These are phyloP conservation scores for Deilephila elpenor DNA, from an alignment of 2,888 invertebrate species.

Conservation along the genomic window DNA sequence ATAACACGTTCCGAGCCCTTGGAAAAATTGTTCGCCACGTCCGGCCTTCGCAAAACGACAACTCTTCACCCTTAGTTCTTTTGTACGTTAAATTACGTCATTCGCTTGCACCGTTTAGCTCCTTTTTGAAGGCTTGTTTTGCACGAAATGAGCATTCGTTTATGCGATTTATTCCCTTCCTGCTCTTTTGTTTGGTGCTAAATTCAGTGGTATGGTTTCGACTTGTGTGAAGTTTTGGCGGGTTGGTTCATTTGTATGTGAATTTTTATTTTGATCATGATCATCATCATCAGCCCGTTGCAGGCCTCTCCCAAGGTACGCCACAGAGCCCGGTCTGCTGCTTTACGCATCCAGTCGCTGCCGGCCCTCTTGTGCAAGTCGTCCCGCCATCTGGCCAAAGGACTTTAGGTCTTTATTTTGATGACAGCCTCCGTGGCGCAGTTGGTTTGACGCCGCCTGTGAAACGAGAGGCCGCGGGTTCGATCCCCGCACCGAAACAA, in stretches of 20 bases:
- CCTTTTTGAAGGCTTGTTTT: slow-evolving; percentile 20
- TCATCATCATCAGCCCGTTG: too few species aligned
- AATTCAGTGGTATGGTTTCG: background rate
- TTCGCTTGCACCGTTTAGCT: slow-evolving; percentile 22
- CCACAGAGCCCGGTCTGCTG: too few species aligned
- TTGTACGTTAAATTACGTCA: slow-evolving; percentile 35
- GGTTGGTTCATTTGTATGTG: background rate
- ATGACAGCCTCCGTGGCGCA: too few species aligned
- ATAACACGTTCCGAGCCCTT: slow-evolving; percentile 43
- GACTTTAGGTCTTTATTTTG: too few species aligned
- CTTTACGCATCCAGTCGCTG: too few species aligned
- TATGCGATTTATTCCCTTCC: slow-evolving; percentile 2
- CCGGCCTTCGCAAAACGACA: slow-evolving; percentile 48
- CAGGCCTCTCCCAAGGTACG: too few species aligned
- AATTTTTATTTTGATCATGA: too few species aligned
- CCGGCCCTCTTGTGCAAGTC: too few species aligned
- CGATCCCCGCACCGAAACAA: too few species aligned
- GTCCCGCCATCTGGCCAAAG: too few species aligned
- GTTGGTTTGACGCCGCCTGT: too few species aligned
- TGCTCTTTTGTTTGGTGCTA: background rate
- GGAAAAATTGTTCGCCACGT: slow-evolving; percentile 44
- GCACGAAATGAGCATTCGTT: slow-evolving; percentile 7
- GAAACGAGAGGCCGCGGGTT: too few species aligned
- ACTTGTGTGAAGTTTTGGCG: background rate
- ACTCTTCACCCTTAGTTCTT: slow-evolving; percentile 51